A percentile compares a stretch with the other conserved stretches of the same genome.
phyloP scores from a whole-genome alignment of 2,888 invertebrate genomes.

The Thymelicus sylvestris region DNA sequence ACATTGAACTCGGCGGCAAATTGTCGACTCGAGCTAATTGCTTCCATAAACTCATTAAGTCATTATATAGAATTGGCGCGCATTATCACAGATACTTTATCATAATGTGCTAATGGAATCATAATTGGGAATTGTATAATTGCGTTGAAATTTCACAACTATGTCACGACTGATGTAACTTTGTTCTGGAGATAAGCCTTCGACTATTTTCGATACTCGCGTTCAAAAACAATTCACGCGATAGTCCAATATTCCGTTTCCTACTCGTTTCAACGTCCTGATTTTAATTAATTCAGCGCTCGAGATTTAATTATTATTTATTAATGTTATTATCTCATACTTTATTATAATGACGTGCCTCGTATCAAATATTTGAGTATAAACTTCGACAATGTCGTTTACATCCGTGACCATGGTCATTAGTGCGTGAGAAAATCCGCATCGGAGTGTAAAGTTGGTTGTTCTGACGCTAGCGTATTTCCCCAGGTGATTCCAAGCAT shows the following conservation, averaged over 20 bases:
- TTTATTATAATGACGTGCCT: slow-evolving; percentile 36
- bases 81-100: slow-evolving; percentile 1
- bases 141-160: slow-evolving; percentile 9
- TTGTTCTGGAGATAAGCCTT: neutral
- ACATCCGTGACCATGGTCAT: slow-evolving; percentile 54
- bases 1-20: slow-evolving; percentile 6
- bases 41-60: slow-evolving; percentile 5
- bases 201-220: neutral
- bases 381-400: slow-evolving; percentile 45
- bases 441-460: slow-evolving; percentile 46
- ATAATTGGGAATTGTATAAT: neutral
- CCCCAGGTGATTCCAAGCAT: slow-evolving; percentile 75
- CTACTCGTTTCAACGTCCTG: neutral
- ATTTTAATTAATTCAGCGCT: slow-evolving; percentile 25
- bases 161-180: slow-evolving; percentile 7
- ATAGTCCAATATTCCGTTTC: too few relatives aligned
- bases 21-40: neutral
- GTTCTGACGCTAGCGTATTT: slow-evolving; percentile 56
- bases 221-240: neutral
- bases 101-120: neutral
- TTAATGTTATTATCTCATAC: slow-evolving; percentile 23
- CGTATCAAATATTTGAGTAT: slow-evolving; percentile 46
- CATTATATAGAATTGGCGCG: neutral
- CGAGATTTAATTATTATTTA: neutral
- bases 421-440: slow-evolving; percentile 71